Evolutionary conservation across 1,140 invertebrate genomes (phyloP), one percentile per base, ranked within the genome.

Genomic region (Campodea augens): DNA sequence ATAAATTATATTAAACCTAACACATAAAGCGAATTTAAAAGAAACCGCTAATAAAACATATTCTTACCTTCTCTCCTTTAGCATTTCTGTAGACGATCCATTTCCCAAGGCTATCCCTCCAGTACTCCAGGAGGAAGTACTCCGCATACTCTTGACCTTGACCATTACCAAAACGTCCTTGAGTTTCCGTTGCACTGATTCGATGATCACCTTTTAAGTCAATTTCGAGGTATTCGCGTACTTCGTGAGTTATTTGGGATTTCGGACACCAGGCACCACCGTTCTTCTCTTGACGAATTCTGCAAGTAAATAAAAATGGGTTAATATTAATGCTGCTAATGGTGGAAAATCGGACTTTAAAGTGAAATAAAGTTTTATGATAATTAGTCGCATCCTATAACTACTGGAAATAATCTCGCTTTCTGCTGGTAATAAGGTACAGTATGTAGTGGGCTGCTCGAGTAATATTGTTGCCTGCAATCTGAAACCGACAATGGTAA

Each of bases 261-360:
- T 81, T 78, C 0, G 90, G 88, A 64, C 90, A 95, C 90, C 90
- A 95, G 0, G 90, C 89, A 1, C 90, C 90, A 1, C 87, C 86
- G 51, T 83, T 81, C 50, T 78, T 75, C 57, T 93, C 88, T 25
- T 77, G 76, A 1, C 83, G 71, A 51, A 92, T 75, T 60, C 88
- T 92, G 67, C 27, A 67, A 73, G 45, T 59, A 60, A 48, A 45
- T 51, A 49, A 23, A 21, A 29, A n/a, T 43, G 32, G 20, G n/a
- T n/a, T n/a, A n/a, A n/a, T n/a, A n/a, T n/a, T n/a, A n/a, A n/a
- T n/a, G n/a, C n/a, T n/a, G n/a, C n/a, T n/a, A n/a, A n/a, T n/a
- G n/a, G n/a, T n/a, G n/a, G n/a, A n/a, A n/a, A n/a, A n/a, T n/a
- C n/a, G n/a, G n/a, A n/a, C n/a, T n/a, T n/a, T n/a, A n/a, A n/a